Evolutionary conservation across 2,797 vertebrate species (phyloP).

Genomic region (Garrulus glandarius): DNA sequence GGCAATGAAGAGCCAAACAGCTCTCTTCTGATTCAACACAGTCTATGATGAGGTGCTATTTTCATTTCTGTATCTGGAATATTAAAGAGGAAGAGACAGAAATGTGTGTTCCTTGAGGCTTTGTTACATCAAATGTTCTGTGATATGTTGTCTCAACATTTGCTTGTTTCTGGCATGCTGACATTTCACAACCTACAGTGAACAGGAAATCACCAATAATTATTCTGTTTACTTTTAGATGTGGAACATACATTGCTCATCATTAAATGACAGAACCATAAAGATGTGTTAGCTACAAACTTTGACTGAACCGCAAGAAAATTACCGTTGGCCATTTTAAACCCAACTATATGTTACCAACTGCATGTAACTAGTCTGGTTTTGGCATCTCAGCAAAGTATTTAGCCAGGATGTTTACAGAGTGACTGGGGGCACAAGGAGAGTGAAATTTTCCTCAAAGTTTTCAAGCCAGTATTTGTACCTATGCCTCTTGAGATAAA

Average conservation of each 20-base stretch:
- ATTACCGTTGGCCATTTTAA: neutral
- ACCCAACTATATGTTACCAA: neutral
- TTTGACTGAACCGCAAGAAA: neutral
- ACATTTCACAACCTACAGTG: neutral
- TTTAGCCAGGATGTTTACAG: neutral
- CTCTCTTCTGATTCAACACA: neutral
- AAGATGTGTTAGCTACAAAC: neutral
- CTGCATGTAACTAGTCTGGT: neutral
- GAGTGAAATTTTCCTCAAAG: neutral
- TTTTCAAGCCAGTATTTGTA: neutral
- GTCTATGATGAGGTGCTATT: neutral
- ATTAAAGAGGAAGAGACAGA: conserved; percentile 1
- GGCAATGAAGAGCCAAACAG: neutral
- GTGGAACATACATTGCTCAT: neutral
- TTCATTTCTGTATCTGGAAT: neutral
- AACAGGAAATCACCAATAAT: conserved; percentile 31
- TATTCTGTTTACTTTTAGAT: neutral
- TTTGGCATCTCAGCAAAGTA: neutral
- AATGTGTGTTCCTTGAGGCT: neutral
- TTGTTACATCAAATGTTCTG: neutral
- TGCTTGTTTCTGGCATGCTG: neutral
- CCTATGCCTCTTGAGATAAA: neutral
- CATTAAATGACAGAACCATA: neutral
- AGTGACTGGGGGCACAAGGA: fast-evolving
- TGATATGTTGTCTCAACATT: neutral